Evolutionary conservation across 2,113 vertebrate genomes (phyloP).

Genomic region (Xiphorhynchus elegans): DNA sequence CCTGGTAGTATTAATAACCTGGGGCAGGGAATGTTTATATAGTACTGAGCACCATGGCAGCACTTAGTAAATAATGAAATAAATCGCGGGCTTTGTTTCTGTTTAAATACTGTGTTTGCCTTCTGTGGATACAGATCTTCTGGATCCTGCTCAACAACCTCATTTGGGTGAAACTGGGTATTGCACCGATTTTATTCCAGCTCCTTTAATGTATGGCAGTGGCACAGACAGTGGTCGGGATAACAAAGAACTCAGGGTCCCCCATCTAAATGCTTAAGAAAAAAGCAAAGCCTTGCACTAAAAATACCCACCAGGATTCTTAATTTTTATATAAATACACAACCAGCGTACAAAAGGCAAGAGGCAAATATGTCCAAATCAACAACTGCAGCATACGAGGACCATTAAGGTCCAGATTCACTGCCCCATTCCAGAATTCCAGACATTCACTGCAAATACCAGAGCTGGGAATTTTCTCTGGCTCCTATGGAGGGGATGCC

Average conservation of each 20-base stretch:
- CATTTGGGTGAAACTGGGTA: slow-evolving; percentile 35
- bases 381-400: neutral
- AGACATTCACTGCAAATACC: neutral
- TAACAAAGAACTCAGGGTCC: neutral
- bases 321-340: neutral
- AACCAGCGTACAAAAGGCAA: neutral
- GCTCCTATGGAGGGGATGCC: neutral
- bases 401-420: neutral
- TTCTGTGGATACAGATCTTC: slow-evolving; percentile 19
- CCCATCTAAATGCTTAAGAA: neutral
- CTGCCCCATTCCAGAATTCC: neutral
- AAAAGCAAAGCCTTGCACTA: neutral
- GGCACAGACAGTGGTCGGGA: neutral
- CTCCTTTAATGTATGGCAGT: neutral
- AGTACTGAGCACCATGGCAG: slow-evolving; percentile 30
- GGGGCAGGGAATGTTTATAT: slow-evolving; percentile 16
- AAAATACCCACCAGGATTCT: neutral
- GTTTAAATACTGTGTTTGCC: slow-evolving; percentile 31
- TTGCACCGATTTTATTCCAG: neutral
- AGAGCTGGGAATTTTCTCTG: neutral
- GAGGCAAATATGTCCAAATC: fast-evolving
- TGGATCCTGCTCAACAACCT: slow-evolving; percentile 37
- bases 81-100: slow-evolving; percentile 34
- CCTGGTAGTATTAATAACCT: slow-evolving; percentile 17
- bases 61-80: slow-evolving; percentile 58